These are phyloP conservation scores for Tetramorium parvispinum DNA, from an alignment of 1,140 invertebrate genomes.

Conservation along the genomic window DNA sequence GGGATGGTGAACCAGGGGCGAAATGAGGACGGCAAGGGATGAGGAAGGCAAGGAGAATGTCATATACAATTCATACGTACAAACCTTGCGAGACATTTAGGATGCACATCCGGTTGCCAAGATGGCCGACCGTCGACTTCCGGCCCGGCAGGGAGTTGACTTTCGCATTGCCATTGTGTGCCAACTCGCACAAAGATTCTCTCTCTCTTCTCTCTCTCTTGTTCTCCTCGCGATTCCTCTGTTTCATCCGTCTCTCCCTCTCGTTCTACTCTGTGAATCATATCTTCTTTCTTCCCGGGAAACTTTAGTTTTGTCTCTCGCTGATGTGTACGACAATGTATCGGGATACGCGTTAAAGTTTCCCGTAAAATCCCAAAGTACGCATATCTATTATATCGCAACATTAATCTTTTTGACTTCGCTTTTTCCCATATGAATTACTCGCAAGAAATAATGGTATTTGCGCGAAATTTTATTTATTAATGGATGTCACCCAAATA, in stretches of 20 bases:
- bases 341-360: constrained; percentile 35
- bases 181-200: constrained; percentile 75
- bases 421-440: neutral
- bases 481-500: neutral
- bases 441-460: neutral
- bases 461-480: neutral
- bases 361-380: constrained; percentile 12
- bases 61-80: constrained; percentile 75
- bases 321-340: constrained; percentile 36
- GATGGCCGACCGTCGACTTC: constrained; percentile 79
- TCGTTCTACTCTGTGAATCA: neutral
- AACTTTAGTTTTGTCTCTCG: constrained; percentile 54
- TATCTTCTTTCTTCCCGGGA: constrained; percentile 52
- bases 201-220: constrained; percentile 57
- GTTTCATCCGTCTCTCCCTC: neutral
- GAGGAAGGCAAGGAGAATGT: constrained; percentile 59
- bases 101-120: constrained; percentile 79
- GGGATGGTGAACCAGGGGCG: neutral
- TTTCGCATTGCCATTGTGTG: constrained; percentile 74
- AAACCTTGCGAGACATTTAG: constrained; percentile 79
- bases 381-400: constrained; percentile 11
- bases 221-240: constrained; percentile 46
- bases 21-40: constrained; percentile 47
- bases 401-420: constrained; percentile 2
- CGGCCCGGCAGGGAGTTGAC: constrained; percentile 72